A percentile compares a stretch with the other conserved stretches of the same genome.
These are phyloP conservation scores for Steinernema hermaphroditum DNA, from an alignment of 2,888 invertebrate genomes.

Conservation along the genomic window DNA sequence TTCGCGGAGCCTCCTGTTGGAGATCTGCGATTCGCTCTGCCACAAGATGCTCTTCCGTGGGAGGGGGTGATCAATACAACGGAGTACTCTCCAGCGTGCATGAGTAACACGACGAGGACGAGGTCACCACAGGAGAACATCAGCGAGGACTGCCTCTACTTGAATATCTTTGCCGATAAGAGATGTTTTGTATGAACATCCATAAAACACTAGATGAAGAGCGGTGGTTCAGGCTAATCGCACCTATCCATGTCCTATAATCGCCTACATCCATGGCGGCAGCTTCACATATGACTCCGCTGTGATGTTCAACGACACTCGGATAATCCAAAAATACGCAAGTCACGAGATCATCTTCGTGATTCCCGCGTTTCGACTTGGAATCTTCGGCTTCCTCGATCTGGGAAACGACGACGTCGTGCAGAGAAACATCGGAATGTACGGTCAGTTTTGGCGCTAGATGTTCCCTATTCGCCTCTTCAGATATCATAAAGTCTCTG, in stretches of 20 bases:
- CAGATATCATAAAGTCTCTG: constrained; percentile 44
- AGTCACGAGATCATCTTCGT: constrained; percentile 45
- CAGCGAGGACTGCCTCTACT: constrained; percentile 55
- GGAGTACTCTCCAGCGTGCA: constrained; percentile 54
- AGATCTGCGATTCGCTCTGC: constrained; percentile 48
- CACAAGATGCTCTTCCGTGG: constrained; percentile 46
- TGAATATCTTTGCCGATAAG: constrained; percentile 52
- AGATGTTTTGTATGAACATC: constrained; percentile 43
- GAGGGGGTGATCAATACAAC: constrained; percentile 44
- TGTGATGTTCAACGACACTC: constrained; percentile 58
- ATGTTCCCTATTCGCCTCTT: constrained; percentile 21
- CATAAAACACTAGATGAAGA: background rate
- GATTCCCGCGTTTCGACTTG: constrained; percentile 51
- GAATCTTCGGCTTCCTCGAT: constrained; percentile 50
- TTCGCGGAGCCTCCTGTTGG: constrained; percentile 55
- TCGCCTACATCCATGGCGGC: constrained; percentile 60
- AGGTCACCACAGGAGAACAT: constrained; percentile 51
- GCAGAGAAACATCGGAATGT: constrained; percentile 46
- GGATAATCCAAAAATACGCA: constrained; percentile 47
- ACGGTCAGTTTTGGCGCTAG: constrained; percentile 39
- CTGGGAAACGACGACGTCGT: constrained; percentile 42
- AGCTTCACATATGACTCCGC: constrained; percentile 48
- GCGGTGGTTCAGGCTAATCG: background rate
- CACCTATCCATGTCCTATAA: constrained; percentile 45
- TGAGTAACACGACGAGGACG: constrained; percentile 52